Conservation (phyloP, 2,113 vertebrate genomes). For the Clupea harengus region DNA sequence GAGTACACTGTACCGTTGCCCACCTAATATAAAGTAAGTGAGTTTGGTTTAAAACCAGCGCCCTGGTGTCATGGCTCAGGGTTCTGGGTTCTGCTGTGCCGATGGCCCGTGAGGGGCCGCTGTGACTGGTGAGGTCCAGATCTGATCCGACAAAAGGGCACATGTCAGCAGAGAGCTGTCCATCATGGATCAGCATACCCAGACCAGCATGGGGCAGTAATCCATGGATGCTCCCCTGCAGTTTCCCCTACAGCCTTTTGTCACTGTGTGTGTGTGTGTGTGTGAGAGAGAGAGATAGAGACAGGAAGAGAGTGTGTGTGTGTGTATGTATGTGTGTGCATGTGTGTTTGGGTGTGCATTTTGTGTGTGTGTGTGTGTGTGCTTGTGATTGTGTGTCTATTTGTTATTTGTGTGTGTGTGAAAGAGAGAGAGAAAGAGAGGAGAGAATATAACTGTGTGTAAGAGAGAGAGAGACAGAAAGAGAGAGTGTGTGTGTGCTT, state of each 20-base stretch:
- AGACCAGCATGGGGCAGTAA: slow-evolving; percentile 72
- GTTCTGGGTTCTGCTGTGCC: slow-evolving; percentile 14
- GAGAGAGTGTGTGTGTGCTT: not conserved
- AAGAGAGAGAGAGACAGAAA: no score
- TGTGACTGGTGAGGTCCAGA: slow-evolving; percentile 55
- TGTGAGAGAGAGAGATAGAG: no score
- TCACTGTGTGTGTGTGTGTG: not conserved
- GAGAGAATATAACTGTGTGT: no score
- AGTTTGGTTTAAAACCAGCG: no score
- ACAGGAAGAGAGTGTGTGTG: no score
- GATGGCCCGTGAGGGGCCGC: slow-evolving; percentile 14
- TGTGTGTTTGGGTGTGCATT: slow-evolving; percentile 38
- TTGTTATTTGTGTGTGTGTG: not conserved
- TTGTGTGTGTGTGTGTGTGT: not conserved
- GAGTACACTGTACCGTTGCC: no score
- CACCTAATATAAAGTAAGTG: no score
- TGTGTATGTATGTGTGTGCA: not conserved
- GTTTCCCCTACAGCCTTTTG: slow-evolving; percentile 49
- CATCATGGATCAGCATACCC: slow-evolving; percentile 69
- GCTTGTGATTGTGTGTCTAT: not conserved
- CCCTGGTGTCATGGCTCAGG: no score
- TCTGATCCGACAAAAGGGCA: slow-evolving; percentile 65
- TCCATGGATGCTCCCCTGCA: slow-evolving; percentile 74
- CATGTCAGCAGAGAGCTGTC: slow-evolving; percentile 65
- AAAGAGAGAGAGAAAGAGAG: no score